phyloP scores from a whole-genome alignment of 2,888 invertebrate species.

The Hypsopygia costalis region DNA sequence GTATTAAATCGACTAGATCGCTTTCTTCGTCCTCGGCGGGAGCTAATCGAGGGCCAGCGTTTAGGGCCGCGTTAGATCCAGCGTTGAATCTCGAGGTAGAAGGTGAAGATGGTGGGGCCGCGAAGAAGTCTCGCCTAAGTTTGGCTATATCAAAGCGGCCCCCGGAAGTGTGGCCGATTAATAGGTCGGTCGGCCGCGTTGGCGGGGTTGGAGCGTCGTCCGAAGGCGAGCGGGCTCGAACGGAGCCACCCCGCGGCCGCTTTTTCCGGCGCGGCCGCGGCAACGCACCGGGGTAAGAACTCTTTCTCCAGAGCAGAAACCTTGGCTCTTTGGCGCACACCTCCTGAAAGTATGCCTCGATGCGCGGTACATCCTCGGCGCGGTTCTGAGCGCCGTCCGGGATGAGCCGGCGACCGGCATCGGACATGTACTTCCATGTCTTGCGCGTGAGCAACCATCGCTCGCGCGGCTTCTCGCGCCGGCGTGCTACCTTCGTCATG shows the following conservation, averaged over 20 bases:
- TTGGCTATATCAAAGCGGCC: conserved; percentile 86
- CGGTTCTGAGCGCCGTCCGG: conserved; percentile 89
- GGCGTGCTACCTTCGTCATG: conserved; percentile 81
- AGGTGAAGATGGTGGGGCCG: conserved; percentile 53
- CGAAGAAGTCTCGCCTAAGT: conserved; percentile 84
- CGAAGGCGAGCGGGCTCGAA: conserved; percentile 83
- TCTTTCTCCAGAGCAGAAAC: conserved; percentile 90
- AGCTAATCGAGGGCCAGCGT: conserved; percentile 44
- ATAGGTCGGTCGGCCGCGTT: conserved; percentile 68
- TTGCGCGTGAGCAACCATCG: conserved; percentile 93
- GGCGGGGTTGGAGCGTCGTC: conserved; percentile 79
- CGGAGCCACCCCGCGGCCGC: conserved; percentile 84
- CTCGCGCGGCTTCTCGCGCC: conserved; percentile 84
- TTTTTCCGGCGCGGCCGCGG: conserved; percentile 79
- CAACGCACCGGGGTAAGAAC: conserved; percentile 89
- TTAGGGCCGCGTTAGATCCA: conserved; percentile 23
- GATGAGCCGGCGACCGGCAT: conserved; percentile 91
- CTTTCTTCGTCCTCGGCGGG: conserved; percentile 70
- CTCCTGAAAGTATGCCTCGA: conserved; percentile 92
- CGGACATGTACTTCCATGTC: conserved; percentile 96
- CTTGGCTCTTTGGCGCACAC: conserved; percentile 89
- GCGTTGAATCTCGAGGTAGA: conserved; percentile 42
- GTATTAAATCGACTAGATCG: conserved; percentile 82
- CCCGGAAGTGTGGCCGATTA: conserved; percentile 74
- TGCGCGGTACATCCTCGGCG: conserved; percentile 87